Conservation (phyloP, 2,888 invertebrate species). For the Heliconius aoede region DNA sequence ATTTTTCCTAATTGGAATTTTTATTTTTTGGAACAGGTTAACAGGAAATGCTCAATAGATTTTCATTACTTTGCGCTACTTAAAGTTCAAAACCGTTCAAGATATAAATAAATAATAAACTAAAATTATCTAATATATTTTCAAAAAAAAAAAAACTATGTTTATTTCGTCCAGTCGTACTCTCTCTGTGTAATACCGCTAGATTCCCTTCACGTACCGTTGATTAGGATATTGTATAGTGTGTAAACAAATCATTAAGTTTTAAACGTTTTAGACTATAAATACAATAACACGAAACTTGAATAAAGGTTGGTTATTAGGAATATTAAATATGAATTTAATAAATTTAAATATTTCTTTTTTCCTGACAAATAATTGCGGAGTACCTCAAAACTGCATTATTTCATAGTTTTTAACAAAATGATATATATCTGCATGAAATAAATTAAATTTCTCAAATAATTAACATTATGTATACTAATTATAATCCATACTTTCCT, state of each 20-base stretch:
- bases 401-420: background rate
- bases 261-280: conserved; percentile 23
- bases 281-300: conserved; percentile 5
- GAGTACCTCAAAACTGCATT: background rate
- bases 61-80: too few species aligned
- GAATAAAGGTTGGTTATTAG: conserved; percentile 13
- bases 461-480: too few species aligned
- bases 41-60: too few species aligned
- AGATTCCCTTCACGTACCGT: conserved; percentile 31
- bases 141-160: background rate
- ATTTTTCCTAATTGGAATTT: too few species aligned
- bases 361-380: background rate
- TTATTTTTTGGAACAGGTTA: too few species aligned
- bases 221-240: conserved; percentile 31
- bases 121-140: background rate
- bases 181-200: conserved; percentile 37
- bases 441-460: too few species aligned
- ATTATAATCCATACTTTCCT: too few species aligned
- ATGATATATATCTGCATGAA: too few species aligned
- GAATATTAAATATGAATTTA: conserved; percentile 3
- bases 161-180: conserved; percentile 29
- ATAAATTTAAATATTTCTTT: background rate
- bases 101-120: too few species aligned
- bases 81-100: too few species aligned
- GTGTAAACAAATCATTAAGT: conserved; percentile 21